These are phyloP conservation scores for Drosophila trapezifrons DNA, from an alignment of 1,140 invertebrate genomes.

Conservation along the genomic window DNA sequence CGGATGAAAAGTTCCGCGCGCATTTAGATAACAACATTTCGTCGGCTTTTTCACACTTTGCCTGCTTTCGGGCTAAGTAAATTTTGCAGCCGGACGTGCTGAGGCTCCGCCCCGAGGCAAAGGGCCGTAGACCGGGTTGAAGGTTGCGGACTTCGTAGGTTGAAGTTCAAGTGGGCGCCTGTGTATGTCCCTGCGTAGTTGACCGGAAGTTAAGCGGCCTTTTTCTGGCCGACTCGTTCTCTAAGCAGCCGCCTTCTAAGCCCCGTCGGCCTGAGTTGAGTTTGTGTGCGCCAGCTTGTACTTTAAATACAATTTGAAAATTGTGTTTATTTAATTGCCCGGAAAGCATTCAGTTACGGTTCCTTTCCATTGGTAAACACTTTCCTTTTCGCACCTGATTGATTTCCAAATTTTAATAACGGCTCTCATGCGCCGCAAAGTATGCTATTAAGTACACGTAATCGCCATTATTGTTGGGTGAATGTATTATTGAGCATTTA, in stretches of 20 bases:
- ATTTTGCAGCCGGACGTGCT: constrained; percentile 57
- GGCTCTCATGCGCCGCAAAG: constrained; percentile 27
- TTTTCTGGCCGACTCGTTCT: constrained; percentile 22
- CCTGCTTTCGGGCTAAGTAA: constrained; percentile 48
- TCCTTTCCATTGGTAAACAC: constrained; percentile 37
- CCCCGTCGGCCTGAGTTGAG: constrained; percentile 4
- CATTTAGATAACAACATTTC: constrained; percentile 79
- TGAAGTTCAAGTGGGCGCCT: constrained; percentile 50
- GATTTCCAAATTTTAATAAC: constrained; percentile 45
- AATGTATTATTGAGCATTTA: neutral
- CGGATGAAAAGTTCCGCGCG: constrained; percentile 68
- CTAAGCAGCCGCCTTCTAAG: constrained; percentile 15
- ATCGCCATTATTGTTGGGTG: neutral
- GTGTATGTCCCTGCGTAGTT: constrained; percentile 52
- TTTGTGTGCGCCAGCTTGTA: constrained; percentile 48
- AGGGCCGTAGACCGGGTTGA: constrained; percentile 47
- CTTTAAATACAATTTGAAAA: constrained; percentile 83
- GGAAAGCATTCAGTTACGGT: constrained; percentile 60
- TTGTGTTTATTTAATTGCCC: constrained; percentile 82
- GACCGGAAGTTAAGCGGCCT: constrained; percentile 68
- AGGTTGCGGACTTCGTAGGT: constrained; percentile 45
- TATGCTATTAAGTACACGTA: neutral
- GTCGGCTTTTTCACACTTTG: constrained; percentile 78
- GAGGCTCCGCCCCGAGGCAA: constrained; percentile 9
- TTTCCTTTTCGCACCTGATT: constrained; percentile 66